Conservation (phyloP, 2,113 vertebrate genomes). For the Okapia johnstoni region DNA sequence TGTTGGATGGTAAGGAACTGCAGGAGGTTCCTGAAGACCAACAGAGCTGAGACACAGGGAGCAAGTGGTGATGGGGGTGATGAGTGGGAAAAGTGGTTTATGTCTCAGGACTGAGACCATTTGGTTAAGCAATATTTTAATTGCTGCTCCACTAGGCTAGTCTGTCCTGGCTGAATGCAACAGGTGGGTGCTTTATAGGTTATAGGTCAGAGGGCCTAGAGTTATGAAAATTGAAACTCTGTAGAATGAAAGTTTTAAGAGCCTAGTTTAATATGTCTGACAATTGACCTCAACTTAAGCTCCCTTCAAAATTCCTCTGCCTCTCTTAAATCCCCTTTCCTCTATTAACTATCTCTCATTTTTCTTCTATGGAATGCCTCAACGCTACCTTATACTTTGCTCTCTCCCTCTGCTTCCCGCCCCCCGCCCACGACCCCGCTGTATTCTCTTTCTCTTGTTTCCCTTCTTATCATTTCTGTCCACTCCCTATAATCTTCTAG, state of each 20-base stretch:
- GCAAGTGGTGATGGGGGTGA: background rate
- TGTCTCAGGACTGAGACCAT: background rate
- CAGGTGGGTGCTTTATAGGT: background rate
- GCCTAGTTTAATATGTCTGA: background rate
- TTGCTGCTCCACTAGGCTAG: background rate
- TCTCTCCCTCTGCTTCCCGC: background rate
- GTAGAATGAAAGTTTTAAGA: background rate
- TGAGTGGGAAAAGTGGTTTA: rapidly evolving
- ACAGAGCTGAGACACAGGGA: background rate
- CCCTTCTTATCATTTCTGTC: background rate
- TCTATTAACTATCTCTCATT: background rate
- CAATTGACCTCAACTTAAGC: background rate
- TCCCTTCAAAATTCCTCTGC: background rate
- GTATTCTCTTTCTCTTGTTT: background rate
- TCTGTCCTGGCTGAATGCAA: background rate
- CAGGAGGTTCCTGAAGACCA: background rate
- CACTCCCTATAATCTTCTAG: background rate
- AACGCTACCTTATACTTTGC: background rate
- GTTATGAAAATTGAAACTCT: background rate
- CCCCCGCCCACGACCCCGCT: rapidly evolving
- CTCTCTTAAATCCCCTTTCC: background rate
- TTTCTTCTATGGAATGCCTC: background rate
- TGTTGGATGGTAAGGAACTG: background rate
- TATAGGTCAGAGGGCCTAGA: background rate
- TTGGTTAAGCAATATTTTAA: background rate